Evolutionary conservation across 2,888 invertebrate species (phyloP).

Genomic region (Caenorhabditis drosophilae): DNA sequence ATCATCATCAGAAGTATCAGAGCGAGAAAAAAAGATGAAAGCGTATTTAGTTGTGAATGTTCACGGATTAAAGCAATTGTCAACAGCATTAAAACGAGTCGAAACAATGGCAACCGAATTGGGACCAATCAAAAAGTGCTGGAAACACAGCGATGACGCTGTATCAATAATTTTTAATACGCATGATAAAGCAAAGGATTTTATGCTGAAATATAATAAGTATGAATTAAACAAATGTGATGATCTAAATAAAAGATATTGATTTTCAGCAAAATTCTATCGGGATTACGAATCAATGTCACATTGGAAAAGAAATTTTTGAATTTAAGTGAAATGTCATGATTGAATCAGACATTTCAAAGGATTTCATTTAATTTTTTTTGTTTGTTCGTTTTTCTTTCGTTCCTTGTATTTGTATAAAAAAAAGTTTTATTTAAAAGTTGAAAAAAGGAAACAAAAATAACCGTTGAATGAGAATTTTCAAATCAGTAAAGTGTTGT

Average conservation of each 20-base stretch:
- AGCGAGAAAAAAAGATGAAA: slow-evolving; percentile 40
- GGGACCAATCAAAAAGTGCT: slow-evolving; percentile 57
- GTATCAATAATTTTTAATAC: slow-evolving; percentile 61
- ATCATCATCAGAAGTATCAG: not conserved
- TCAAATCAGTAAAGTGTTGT: not conserved
- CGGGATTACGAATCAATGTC: slow-evolving; percentile 47
- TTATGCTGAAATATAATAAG: slow-evolving; percentile 64
- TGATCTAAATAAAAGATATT: not conserved
- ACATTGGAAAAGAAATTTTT: slow-evolving; percentile 53
- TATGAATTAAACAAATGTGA: slow-evolving; percentile 25
- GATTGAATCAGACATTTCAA: slow-evolving; percentile 6
- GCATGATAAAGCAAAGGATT: slow-evolving; percentile 63
- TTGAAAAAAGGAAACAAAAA: too few species aligned
- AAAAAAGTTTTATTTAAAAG: too few species aligned
- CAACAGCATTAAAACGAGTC: slow-evolving; percentile 45
- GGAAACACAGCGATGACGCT: slow-evolving; percentile 55
- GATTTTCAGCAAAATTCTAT: slow-evolving; percentile 50
- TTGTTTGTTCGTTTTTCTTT: too few species aligned
- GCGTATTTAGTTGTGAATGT: slow-evolving; percentile 62
- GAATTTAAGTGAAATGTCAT: slow-evolving; percentile 45
- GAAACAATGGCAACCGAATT: slow-evolving; percentile 46
- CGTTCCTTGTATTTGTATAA: too few species aligned
- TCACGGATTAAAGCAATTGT: slow-evolving; percentile 46
- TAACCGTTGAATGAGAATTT: too few species aligned
- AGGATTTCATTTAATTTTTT: not conserved